Conservation (phyloP, 2,797 vertebrate species). For the Mus spretus region DNA sequence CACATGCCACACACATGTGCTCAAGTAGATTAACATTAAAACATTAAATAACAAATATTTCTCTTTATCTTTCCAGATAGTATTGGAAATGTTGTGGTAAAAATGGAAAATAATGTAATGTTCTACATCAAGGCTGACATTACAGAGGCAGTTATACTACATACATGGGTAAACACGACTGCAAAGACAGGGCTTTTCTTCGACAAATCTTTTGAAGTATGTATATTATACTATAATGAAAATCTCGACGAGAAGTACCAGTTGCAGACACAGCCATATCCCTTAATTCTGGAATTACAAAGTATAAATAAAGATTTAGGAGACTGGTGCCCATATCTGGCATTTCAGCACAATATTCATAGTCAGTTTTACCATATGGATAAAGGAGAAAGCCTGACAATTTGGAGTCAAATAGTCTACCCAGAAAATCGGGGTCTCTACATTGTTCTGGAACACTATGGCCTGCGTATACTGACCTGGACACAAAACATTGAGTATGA, state of each 20-base stretch:
- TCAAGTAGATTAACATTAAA: background rate
- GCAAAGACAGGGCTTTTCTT: background rate
- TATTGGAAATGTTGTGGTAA: conserved; percentile 75
- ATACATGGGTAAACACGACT: conserved; percentile 7
- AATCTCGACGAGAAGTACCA: background rate
- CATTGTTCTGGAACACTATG: conserved; percentile 61
- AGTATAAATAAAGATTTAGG: background rate
- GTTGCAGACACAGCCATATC: conserved; percentile 29
- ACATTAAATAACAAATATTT: conserved; percentile 35
- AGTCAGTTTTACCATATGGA: conserved; percentile 66
- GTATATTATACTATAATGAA: background rate
- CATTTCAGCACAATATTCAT: conserved; percentile 70
- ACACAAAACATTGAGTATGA: background rate
- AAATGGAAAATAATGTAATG: conserved; percentile 82
- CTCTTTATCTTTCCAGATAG: conserved; percentile 78
- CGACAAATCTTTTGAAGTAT: background rate
- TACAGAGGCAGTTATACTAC: conserved; percentile 39
- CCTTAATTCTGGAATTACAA: conserved; percentile 71
- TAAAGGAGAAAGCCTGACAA: conserved; percentile 63
- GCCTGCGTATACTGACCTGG: conserved; percentile 61
- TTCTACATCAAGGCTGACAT: conserved; percentile 73
- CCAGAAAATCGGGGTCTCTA: conserved; percentile 69
- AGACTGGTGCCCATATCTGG: conserved; percentile 67
- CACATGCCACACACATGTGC: background rate
- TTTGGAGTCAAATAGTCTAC: conserved; percentile 81